Base-by-base conservation (phyloP, 1,140 invertebrate species). In the Augochlora pura region DNA sequence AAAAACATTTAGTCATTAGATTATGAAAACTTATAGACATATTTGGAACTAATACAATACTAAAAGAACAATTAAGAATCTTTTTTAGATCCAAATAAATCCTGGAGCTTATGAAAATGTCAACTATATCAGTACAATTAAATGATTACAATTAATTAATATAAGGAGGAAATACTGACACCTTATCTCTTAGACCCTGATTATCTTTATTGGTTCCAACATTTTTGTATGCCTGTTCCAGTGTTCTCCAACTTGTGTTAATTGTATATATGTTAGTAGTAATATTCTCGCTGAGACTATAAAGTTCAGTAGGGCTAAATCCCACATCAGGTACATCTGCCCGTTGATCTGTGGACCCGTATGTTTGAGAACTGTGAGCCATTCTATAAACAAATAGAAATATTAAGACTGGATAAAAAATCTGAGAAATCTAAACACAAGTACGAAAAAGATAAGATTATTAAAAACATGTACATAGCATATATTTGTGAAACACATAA, bases 191-290 rank as follows among this genome's bases (percentile, higher is more conserved):
- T 27, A 96, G 88, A 80, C 92, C 92, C 77, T 95, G 93, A 88
- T 94, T 95, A 91, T 98, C 97, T 90, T 95, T 96, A 27, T 94
- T 93, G 9, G 96, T 96, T 63, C 97, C 97, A 87, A 98, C 95
- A 71, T 94, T 94, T 89, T 96, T 97, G 75, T 96, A 93, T 83
- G 96, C 95, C 89, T 95, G 95, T 88, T 97, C 96, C 80, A 98
- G 91, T 9, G 94, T 94, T 84, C 94, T 94, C 88, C 95, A 94
- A 83, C 95, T 96, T 62, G 94, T 94, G 87, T 96, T 96, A 63
- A 97, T 96, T 0, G 95, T 95, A 86, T 95, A 96, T 77, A 97
- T 95, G 91, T 97, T 97, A 67, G 96, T 95, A 1, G 95, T 96
- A 77, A 97, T 96, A 88, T 95, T 95, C 91, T 96, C 96, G 87